These are phyloP conservation scores for Drosophila mercatorum DNA, from an alignment of 2,888 invertebrate genomes.

Conservation along the genomic window DNA sequence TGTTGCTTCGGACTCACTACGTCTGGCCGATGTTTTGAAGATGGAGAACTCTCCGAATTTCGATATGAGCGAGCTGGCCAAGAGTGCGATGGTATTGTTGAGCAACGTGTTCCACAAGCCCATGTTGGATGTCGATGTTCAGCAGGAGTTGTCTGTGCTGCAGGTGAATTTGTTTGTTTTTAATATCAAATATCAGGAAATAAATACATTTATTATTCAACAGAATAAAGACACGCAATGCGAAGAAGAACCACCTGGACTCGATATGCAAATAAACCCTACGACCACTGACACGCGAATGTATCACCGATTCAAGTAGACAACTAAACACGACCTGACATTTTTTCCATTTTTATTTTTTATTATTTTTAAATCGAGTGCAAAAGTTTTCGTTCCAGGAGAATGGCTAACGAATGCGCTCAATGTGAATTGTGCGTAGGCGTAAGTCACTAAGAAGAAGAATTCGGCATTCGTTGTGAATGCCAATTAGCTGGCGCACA, in stretches of 20 bases:
- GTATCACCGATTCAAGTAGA: conserved; percentile 41
- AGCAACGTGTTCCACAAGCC: conserved; percentile 64
- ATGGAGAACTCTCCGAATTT: conserved; percentile 1
- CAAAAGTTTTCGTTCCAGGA: conserved; percentile 11
- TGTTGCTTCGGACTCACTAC: conserved; percentile 5
- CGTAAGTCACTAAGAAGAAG: conserved; percentile 24
- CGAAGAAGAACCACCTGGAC: conserved; percentile 16
- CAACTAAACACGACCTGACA: background rate
- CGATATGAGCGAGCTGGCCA: conserved; percentile 39
- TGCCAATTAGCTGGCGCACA: conserved; percentile 12
- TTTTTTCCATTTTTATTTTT: background rate
- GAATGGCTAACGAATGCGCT: conserved; percentile 10
- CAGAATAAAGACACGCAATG: conserved; percentile 15
- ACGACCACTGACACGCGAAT: conserved; percentile 21
- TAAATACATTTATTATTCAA: background rate
- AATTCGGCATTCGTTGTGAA: conserved; percentile 23
- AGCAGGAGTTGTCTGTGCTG: conserved; percentile 71
- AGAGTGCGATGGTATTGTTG: conserved; percentile 55
- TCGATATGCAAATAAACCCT: conserved; percentile 22
- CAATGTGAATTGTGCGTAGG: conserved; percentile 8
- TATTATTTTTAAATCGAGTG: conserved; percentile 8
- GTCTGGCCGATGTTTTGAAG: conserved; percentile 36
- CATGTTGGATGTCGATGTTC: conserved; percentile 70
- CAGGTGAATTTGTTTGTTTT: conserved; percentile 63
- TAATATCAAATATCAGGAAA: no score